phyloP scores from a whole-genome alignment of 2,888 invertebrate species.

The Drosophila neotestacea region DNA sequence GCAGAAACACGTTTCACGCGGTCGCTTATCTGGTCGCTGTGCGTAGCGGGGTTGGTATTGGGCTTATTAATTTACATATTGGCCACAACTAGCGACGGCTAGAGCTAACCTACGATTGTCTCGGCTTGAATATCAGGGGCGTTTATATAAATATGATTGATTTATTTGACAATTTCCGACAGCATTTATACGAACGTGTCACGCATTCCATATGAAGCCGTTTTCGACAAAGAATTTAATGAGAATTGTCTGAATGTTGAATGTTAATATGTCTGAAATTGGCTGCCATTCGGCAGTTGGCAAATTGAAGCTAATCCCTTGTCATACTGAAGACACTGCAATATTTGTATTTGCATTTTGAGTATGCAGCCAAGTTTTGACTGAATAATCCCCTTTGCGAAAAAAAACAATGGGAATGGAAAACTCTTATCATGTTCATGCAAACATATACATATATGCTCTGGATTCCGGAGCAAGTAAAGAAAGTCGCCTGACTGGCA shows the following conservation, averaged over 20 bases:
- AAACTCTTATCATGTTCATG: slow-evolving; percentile 5
- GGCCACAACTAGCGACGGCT: slow-evolving; percentile 29
- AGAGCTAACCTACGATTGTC: slow-evolving; percentile 37
- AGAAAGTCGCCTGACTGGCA: too few species aligned
- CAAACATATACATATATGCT: too few species aligned
- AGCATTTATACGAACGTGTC: slow-evolving; percentile 78
- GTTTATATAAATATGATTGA: slow-evolving; percentile 83
- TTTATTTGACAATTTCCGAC: slow-evolving; percentile 83
- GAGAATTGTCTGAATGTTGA: background rate
- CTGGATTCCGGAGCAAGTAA: too few species aligned
- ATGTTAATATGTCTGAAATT: slow-evolving; percentile 8
- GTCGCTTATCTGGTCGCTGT: slow-evolving; percentile 57
- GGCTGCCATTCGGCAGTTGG: background rate
- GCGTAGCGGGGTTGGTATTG: slow-evolving; percentile 23
- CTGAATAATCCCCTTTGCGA: slow-evolving; percentile 47
- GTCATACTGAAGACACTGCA: slow-evolving; percentile 8
- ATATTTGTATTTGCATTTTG: slow-evolving; percentile 57
- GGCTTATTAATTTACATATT: slow-evolving; percentile 58
- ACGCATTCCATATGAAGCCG: slow-evolving; percentile 64
- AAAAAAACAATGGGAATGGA: slow-evolving; percentile 5
- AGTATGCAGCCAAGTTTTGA: slow-evolving; percentile 66
- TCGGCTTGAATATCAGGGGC: slow-evolving; percentile 68
- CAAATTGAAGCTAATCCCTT: slow-evolving; percentile 33
- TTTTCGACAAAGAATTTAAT: slow-evolving; percentile 34
- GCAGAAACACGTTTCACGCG: slow-evolving; percentile 79